phyloP scores from a whole-genome alignment of 2,113 vertebrate genomes.

The Psophia crepitans region DNA sequence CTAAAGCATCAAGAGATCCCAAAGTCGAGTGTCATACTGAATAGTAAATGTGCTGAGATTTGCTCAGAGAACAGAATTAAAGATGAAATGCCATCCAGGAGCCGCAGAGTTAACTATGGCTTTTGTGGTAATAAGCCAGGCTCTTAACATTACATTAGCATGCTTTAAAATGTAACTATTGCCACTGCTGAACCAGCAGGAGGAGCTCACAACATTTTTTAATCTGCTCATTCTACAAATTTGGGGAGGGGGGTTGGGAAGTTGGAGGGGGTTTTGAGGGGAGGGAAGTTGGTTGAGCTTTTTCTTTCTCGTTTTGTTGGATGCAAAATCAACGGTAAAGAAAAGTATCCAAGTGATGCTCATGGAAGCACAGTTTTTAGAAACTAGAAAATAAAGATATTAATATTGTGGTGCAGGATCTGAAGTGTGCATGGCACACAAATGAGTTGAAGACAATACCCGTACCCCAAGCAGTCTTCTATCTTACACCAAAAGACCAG shows the following conservation, averaged over 20 bases:
- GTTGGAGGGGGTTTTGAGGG: neutral
- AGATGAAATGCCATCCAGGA: conserved; percentile 36
- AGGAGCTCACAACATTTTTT: conserved; percentile 50
- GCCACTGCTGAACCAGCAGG: conserved; percentile 39
- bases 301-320: neutral
- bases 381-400: neutral
- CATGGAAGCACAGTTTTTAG: neutral
- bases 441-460: neutral
- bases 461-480: neutral
- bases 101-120: neutral
- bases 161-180: neutral
- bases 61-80: neutral
- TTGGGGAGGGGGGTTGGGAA: neutral
- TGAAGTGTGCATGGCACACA: neutral
- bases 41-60: neutral
- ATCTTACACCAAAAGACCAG: neutral
- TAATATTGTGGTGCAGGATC: neutral
- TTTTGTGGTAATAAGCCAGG: conserved; percentile 12
- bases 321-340: neutral
- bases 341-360: neutral
- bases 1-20: conserved; percentile 2
- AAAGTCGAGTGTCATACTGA: neutral
- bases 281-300: neutral
- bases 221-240: conserved; percentile 12
- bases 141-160: conserved; percentile 19